Conservation (phyloP, 2,888 invertebrate genomes). For the Zele albiditarsus region DNA sequence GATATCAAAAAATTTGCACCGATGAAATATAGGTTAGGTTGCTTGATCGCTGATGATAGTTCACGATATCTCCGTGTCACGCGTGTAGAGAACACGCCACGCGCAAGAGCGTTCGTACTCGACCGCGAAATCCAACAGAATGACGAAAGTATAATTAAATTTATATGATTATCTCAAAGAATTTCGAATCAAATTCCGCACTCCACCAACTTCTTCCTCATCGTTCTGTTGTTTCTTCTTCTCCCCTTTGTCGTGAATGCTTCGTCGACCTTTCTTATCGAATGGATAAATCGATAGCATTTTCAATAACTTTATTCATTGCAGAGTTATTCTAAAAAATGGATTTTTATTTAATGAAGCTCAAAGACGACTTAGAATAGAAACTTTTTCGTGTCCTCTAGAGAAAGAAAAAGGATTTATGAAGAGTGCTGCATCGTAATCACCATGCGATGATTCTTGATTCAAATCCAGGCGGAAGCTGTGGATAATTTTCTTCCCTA, state of each 20-base stretch:
- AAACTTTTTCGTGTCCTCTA: not conserved
- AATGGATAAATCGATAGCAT: not conserved
- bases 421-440: no score
- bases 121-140: slow-evolving; percentile 53
- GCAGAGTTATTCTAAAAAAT: not conserved
- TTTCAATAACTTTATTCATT: not conserved
- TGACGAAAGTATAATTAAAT: slow-evolving; percentile 46
- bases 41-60: not conserved
- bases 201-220: slow-evolving; percentile 13
- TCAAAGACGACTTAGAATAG: no score
- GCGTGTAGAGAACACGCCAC: slow-evolving; percentile 35
- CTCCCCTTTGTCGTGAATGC: slow-evolving; percentile 26
- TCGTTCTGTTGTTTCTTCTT: not conserved
- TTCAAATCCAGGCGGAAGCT: no score
- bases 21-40: not conserved
- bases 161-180: slow-evolving; percentile 1
- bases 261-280: slow-evolving; percentile 51
- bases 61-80: not conserved
- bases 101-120: slow-evolving; percentile 37
- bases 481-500: not conserved
- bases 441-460: no score
- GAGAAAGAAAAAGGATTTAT: not conserved
- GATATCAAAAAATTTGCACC: slow-evolving; percentile 24
- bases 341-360: not conserved
- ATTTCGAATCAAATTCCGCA: not conserved